A percentile compares a stretch with the other conserved stretches of the same genome.
These are phyloP conservation scores for Hymenochirus boettgeri DNA, from an alignment of 2,113 vertebrate species.

Conservation along the genomic window DNA sequence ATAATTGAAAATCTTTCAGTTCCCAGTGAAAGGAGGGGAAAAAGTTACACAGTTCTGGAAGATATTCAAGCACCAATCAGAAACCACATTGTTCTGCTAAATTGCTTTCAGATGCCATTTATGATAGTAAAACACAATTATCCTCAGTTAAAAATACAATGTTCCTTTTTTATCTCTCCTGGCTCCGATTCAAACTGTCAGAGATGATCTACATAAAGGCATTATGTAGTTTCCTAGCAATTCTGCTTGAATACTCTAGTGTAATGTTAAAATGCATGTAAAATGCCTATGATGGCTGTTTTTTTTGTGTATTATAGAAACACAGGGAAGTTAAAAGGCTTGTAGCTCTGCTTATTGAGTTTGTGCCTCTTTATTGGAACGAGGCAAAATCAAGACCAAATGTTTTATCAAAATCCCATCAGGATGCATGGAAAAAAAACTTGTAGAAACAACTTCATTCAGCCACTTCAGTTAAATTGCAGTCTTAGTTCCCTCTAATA, in stretches of 20 bases:
- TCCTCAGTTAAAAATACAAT: slow-evolving; percentile 88
- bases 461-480: slow-evolving; percentile 1
- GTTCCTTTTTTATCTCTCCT: slow-evolving; percentile 79
- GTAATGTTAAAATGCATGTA: slow-evolving; percentile 46
- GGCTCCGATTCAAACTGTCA: slow-evolving; percentile 74
- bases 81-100: slow-evolving; percentile 84
- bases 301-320: slow-evolving; percentile 53
- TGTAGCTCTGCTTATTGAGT: slow-evolving; percentile 44
- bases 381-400: slow-evolving; percentile 55
- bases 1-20: slow-evolving; percentile 79
- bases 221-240: slow-evolving; percentile 64
- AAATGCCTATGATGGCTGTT: slow-evolving; percentile 55
- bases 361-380: slow-evolving; percentile 52
- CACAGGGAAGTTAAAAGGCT: slow-evolving; percentile 50
- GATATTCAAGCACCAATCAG: slow-evolving; percentile 82
- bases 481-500: neutral
- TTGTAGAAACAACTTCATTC: slow-evolving; percentile 19
- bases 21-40: slow-evolving; percentile 62
- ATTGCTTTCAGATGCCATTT: slow-evolving; percentile 91
- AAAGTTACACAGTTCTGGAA: slow-evolving; percentile 67
- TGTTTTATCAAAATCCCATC: slow-evolving; percentile 55
- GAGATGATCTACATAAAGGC: slow-evolving; percentile 72
- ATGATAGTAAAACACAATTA: slow-evolving; percentile 79
- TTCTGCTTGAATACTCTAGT: slow-evolving; percentile 48
- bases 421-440: slow-evolving; percentile 17